Conservation (phyloP, 2,113 vertebrate genomes). For the Euleptes europaea region DNA sequence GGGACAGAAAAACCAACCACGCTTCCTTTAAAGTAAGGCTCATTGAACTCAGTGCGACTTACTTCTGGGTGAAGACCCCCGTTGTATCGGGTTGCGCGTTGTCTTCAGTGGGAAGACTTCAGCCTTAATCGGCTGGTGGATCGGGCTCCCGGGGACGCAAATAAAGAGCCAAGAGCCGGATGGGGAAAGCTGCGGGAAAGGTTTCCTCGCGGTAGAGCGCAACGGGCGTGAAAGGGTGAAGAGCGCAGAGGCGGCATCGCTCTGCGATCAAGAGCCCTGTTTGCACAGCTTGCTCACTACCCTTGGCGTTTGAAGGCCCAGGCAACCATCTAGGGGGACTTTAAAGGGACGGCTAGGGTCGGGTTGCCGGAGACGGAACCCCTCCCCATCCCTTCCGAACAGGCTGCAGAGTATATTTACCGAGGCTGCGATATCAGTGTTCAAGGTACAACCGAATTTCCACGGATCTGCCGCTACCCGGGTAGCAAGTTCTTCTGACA, state of each 20-base stretch:
- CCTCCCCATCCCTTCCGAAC: background rate
- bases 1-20: background rate
- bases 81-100: background rate
- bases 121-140: background rate
- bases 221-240: background rate
- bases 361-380: background rate
- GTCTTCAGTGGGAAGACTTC: too few relatives aligned
- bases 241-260: background rate
- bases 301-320: constrained; percentile 24
- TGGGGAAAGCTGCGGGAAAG: background rate
- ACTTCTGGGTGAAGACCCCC: background rate
- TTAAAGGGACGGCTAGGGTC: constrained; percentile 1
- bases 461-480: background rate
- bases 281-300: constrained; percentile 24
- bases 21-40: background rate
- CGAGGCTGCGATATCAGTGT: background rate
- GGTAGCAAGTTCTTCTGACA: background rate
- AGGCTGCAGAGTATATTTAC: background rate
- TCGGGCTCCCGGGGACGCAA: background rate
- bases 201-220: background rate
- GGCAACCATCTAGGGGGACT: constrained; percentile 12
- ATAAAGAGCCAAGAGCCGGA: background rate
- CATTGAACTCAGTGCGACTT: too few relatives aligned
- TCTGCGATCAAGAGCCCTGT: background rate
- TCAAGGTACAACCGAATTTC: background rate